A percentile compares a stretch with the other conserved stretches of the same genome.
phyloP scores from a whole-genome alignment of 2,888 invertebrate genomes.

The Seira sanloemensis region DNA sequence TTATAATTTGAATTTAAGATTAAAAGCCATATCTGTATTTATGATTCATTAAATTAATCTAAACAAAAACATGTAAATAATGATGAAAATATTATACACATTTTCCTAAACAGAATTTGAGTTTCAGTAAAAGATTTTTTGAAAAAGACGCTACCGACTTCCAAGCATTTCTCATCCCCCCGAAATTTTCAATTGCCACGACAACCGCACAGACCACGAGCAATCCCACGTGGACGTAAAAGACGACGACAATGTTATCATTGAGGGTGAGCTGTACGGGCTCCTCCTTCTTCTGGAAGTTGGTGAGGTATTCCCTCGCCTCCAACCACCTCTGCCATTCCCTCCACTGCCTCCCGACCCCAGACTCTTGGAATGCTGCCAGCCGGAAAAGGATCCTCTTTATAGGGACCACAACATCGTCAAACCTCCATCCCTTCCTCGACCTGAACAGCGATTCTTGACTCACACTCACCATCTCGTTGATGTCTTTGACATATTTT shows the following conservation, averaged over 20 bases:
- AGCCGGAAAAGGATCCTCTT: neutral
- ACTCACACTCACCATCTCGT: neutral
- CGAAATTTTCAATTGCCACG: neutral
- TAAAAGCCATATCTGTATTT: too few relatives aligned
- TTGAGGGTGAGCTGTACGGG: neutral
- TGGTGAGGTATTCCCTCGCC: neutral
- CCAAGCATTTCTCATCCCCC: too few relatives aligned
- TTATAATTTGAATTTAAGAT: too few relatives aligned
- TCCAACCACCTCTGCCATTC: neutral
- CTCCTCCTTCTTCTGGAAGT: neutral
- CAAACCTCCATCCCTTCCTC: slow-evolving; percentile 11
- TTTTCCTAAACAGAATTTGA: too few relatives aligned
- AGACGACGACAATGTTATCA: slow-evolving; percentile 18
- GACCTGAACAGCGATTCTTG: neutral
- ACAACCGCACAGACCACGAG: neutral
- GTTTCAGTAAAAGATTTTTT: too few relatives aligned
- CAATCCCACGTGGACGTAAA: neutral
- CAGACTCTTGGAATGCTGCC: neutral
- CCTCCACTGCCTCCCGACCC: slow-evolving; percentile 21
- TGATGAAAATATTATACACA: too few relatives aligned
- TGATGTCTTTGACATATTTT: neutral
- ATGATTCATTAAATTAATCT: too few relatives aligned
- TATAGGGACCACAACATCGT: neutral
- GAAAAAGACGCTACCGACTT: too few relatives aligned
- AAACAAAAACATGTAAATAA: too few relatives aligned